Evolutionary conservation across 37 sponge, comb jelly and placozoan species (phyloP).

Genomic region (Ephydatia muelleri): DNA sequence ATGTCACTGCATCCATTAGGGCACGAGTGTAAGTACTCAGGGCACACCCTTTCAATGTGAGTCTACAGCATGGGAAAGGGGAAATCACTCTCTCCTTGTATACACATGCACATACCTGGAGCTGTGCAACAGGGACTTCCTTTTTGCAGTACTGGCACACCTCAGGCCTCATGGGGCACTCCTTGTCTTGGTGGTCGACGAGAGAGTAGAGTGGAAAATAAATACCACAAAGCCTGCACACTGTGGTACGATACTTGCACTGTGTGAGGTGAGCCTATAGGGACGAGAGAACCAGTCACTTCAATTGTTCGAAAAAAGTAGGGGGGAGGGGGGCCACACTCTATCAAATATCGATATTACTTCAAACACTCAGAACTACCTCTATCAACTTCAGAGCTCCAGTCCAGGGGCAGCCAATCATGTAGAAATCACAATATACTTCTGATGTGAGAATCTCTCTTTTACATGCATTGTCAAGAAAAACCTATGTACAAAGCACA

Average conservation of each 20-base stretch:
- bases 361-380: not conserved
- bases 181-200: slow-evolving; percentile 15
- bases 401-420: slow-evolving; percentile 27
- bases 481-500: slow-evolving; percentile 24
- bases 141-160: slow-evolving; percentile 39
- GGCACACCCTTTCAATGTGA: slow-evolving; percentile 46
- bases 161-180: slow-evolving; percentile 65
- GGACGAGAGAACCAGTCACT: not conserved
- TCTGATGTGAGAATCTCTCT: slow-evolving; percentile 30
- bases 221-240: slow-evolving; percentile 59
- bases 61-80: slow-evolving; percentile 26
- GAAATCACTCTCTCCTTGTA: too few species aligned
- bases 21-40: slow-evolving; percentile 21
- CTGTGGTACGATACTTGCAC: slow-evolving; percentile 40
- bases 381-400: slow-evolving; percentile 20
- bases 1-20: slow-evolving; percentile 44
- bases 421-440: slow-evolving; percentile 9
- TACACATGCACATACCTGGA: slow-evolving; percentile 17
- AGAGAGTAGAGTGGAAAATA: slow-evolving; percentile 15
- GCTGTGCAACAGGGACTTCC: slow-evolving; percentile 41
- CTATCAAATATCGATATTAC: too few species aligned
- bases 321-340: too few species aligned
- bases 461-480: slow-evolving; percentile 44
- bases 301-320: too few species aligned
- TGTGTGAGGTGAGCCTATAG: slow-evolving; percentile 26